These are phyloP conservation scores for Urocitellus parryii DNA, from an alignment of 2,113 vertebrate species.

Conservation along the genomic window DNA sequence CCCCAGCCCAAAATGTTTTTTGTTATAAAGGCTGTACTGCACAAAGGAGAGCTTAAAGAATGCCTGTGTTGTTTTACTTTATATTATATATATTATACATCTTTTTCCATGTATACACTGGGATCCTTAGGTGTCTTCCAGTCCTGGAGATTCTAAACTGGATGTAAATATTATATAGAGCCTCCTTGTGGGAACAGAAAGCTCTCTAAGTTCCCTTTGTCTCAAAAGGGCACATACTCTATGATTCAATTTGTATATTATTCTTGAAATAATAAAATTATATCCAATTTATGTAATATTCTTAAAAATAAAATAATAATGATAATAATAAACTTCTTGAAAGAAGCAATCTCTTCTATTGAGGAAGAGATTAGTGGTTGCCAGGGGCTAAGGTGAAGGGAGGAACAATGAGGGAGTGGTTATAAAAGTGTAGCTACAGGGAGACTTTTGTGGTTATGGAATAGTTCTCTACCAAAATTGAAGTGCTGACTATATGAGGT, in stretches of 20 bases:
- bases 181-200: background rate
- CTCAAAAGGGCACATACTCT: background rate
- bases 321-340: background rate
- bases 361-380: background rate
- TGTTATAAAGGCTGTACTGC: background rate
- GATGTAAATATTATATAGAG: background rate
- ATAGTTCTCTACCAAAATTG: background rate
- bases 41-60: conserved; percentile 46
- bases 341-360: too few species aligned
- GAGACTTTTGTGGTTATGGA: background rate
- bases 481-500: background rate
- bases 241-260: background rate
- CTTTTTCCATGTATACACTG: background rate
- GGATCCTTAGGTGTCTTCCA: background rate
- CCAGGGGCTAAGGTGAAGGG: background rate
- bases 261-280: too few species aligned
- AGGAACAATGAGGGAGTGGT: background rate
- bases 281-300: too few species aligned
- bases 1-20: background rate
- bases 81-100: background rate
- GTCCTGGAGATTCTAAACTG: background rate
- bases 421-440: background rate
- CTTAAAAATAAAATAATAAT: too few species aligned
- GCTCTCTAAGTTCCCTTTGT: background rate
- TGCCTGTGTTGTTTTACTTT: background rate